A percentile compares a stretch with the other conserved stretches of the same genome.
Conservation (phyloP, 2,113 vertebrate species). For the Pterocles orientalis region DNA sequence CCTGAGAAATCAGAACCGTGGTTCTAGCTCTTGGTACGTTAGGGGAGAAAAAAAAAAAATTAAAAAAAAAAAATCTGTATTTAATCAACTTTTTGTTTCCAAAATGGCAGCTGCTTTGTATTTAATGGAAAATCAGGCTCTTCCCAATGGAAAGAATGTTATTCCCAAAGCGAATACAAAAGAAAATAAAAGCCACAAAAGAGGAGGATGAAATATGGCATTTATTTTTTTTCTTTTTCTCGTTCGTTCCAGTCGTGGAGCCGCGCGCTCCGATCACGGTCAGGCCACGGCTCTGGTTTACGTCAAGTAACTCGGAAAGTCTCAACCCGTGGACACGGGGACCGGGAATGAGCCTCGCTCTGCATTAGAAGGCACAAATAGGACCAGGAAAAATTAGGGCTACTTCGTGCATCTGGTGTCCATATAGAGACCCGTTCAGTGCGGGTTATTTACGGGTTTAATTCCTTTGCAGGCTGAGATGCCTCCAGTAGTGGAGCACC, state of each 20-base stretch:
- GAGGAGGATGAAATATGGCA: constrained; percentile 30
- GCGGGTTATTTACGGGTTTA: not conserved
- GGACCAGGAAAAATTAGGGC: not conserved
- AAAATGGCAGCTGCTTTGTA: constrained; percentile 72
- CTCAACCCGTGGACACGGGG: rapidly evolving
- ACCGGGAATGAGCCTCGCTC: not conserved
- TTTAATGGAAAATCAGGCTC: constrained; percentile 70
- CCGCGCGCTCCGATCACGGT: not conserved
- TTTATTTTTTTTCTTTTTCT: not conserved
- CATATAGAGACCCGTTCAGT: rapidly evolving
- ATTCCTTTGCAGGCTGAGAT: not conserved
- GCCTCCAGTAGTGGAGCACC: not conserved
- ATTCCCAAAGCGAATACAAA: constrained; percentile 59
- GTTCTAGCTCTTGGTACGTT: not conserved
- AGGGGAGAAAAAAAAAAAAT: not conserved
- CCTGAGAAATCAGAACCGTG: constrained; percentile 29
- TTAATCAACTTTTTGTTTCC: constrained; percentile 63
- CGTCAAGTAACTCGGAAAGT: not conserved
- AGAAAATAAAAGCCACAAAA: constrained; percentile 64
- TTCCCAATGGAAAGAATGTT: constrained; percentile 69
- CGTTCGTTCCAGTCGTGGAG: not conserved
- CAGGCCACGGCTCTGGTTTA: not conserved
- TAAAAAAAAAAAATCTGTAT: not conserved
- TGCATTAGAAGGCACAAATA: rapidly evolving
- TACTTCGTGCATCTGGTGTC: rapidly evolving